Conservation (phyloP, 2,797 vertebrate genomes). For the Aselliscus stoliczkanus region DNA sequence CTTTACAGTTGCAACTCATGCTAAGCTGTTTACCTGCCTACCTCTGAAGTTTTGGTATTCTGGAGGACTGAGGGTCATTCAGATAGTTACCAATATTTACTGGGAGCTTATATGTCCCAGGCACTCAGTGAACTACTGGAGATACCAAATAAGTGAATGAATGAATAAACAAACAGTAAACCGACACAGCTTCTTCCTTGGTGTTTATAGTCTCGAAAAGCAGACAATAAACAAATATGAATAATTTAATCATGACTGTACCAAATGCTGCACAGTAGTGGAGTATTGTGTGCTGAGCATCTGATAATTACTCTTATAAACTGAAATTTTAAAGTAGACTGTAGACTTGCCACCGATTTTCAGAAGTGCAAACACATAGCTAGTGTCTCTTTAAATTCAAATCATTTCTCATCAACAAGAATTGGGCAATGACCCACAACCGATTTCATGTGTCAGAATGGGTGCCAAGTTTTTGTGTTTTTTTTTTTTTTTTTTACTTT, state of each 20-base stretch:
- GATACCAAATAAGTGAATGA: neutral
- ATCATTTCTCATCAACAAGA: neutral
- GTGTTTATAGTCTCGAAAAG: neutral
- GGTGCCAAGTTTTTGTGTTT: neutral
- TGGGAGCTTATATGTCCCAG: neutral
- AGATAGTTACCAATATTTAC: neutral
- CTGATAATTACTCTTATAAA: neutral
- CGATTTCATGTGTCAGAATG: neutral
- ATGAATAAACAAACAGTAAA: neutral
- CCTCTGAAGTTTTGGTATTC: neutral
- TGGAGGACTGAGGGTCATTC: neutral
- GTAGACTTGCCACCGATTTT: neutral
- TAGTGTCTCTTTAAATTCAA: neutral
- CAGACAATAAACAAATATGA: neutral
- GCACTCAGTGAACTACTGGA: neutral
- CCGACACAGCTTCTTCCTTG: neutral
- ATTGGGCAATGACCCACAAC: neutral
- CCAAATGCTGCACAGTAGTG: neutral
- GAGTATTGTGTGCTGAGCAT: neutral
- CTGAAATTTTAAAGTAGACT: neutral
- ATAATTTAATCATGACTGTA: neutral
- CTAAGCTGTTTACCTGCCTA: neutral
- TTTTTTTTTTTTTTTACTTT: neutral
- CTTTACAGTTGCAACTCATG: neutral
- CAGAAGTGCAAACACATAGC: neutral